Evolutionary conservation across 2,797 vertebrate species (phyloP), one percentile per base, ranked within the genome.

Genomic region (Onychomys arenicola): DNA sequence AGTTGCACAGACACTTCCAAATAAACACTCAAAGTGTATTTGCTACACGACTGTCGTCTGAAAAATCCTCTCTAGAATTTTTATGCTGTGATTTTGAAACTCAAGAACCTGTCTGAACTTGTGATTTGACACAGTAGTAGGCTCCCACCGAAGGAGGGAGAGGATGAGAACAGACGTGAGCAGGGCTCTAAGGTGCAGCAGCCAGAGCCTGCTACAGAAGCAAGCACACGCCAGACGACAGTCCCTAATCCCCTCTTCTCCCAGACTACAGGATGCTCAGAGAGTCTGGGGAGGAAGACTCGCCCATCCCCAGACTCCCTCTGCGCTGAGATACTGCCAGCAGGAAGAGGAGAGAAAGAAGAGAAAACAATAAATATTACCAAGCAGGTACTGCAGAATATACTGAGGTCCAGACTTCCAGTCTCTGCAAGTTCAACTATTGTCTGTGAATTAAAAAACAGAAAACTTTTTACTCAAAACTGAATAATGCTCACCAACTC

Each of bases 321-420:
- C 71, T 81, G 55, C 1, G 1, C 84, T 94, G 65, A 16, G 63
- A 55, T 75, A 88, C 9, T 89, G 43, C 77, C 29, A 67, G 59
- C 43, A 86, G 43, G 27, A 83, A 92, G 76, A 82, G 40, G 46
- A 69, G 25, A 46, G 29, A 91, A 13, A 29, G 6, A 93, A 87
- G 23, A 95, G 82, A n/a, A 86, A 91, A 78, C 34, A 80, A 96
- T 90, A 95, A 91, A 93, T 98, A 95, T 97, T 99, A 99, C 99
- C 99, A 99, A 99, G 98, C 99, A 99, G 95, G 99, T 99, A 98
- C 99, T 99, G 99, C 99, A 99, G 99, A 99, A 99, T 99, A 99
- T 99, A 98, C 99, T 99, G 97, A 99, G 99, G 97, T 99, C 99
- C 99, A 99, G 98, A 97, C 99, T 99, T 98, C 99, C 99, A 0